Evolutionary conservation across 1,140 invertebrate genomes (phyloP).

Genomic region (Chymomyza costata): DNA sequence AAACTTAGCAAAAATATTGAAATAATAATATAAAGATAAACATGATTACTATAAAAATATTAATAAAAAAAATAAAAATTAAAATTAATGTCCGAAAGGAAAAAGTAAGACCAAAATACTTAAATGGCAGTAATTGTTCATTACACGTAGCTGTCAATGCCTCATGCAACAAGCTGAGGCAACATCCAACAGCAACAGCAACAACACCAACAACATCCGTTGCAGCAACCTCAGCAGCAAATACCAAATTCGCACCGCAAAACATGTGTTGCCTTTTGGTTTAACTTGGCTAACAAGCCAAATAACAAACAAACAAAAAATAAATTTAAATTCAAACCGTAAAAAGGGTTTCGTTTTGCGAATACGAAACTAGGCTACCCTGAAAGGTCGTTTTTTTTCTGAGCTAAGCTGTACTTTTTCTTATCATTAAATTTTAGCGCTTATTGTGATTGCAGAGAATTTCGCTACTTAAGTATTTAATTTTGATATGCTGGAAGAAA

Average conservation of each 20-base stretch:
- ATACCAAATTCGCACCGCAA: slow-evolving; percentile 39
- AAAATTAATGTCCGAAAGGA: too few relatives aligned
- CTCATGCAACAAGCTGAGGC: too few relatives aligned
- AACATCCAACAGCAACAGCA: slow-evolving; percentile 2
- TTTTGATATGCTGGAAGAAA: too few relatives aligned
- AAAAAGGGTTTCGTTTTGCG: slow-evolving; percentile 11
- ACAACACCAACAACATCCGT: slow-evolving; percentile 14
- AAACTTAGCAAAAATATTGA: too few relatives aligned
- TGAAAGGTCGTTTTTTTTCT: slow-evolving; percentile 1
- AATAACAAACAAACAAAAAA: slow-evolving; percentile 2
- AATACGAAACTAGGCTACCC: too few relatives aligned
- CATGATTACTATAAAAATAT: too few relatives aligned
- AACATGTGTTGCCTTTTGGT: slow-evolving; percentile 65
- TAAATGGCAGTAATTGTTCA: too few relatives aligned
- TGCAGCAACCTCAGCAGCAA: slow-evolving; percentile 42
- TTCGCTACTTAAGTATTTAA: too few relatives aligned
- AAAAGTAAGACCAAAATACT: too few relatives aligned
- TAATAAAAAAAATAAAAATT: too few relatives aligned
- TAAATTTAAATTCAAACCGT: slow-evolving; percentile 11
- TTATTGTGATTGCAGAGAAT: slow-evolving; percentile 2
- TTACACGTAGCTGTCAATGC: slow-evolving; percentile 57
- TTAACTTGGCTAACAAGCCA: too few relatives aligned
- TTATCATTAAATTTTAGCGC: not conserved
- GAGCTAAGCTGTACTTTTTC: slow-evolving; percentile 22
- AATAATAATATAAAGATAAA: too few relatives aligned